Conservation (phyloP, 2,888 invertebrate genomes). For the Drosophila aldrichi region DNA sequence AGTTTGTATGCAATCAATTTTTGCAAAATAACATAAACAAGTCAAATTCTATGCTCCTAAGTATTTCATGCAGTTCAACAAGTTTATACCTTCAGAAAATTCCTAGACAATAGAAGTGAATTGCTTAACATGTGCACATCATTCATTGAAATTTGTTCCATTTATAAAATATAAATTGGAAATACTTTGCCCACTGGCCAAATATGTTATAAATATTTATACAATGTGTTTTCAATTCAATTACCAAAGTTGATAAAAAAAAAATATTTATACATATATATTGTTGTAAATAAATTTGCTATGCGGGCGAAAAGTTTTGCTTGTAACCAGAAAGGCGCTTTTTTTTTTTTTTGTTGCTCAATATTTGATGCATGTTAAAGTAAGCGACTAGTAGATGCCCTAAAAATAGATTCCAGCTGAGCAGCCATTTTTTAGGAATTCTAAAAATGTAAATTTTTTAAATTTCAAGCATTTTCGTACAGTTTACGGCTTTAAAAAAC, state of each 20-base stretch:
- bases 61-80: background rate
- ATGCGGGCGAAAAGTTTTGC: conserved; percentile 6
- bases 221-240: background rate
- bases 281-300: background rate
- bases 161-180: background rate
- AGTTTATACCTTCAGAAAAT: background rate
- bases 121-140: too few species aligned
- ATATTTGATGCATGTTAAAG: too few species aligned
- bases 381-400: background rate
- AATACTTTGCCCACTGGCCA: background rate
- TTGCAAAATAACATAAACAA: background rate
- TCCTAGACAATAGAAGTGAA: background rate
- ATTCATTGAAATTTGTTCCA: background rate
- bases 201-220: background rate
- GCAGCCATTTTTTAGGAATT: background rate
- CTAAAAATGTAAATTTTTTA: background rate
- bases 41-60: background rate
- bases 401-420: background rate
- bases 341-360: background rate
- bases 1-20: too few species aligned
- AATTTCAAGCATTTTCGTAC: background rate
- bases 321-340: background rate
- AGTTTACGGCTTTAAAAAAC: background rate
- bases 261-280: background rate
- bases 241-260: background rate